Evolutionary conservation across 2,888 invertebrate species (phyloP).

Genomic region (Watsonalla cultraria): DNA sequence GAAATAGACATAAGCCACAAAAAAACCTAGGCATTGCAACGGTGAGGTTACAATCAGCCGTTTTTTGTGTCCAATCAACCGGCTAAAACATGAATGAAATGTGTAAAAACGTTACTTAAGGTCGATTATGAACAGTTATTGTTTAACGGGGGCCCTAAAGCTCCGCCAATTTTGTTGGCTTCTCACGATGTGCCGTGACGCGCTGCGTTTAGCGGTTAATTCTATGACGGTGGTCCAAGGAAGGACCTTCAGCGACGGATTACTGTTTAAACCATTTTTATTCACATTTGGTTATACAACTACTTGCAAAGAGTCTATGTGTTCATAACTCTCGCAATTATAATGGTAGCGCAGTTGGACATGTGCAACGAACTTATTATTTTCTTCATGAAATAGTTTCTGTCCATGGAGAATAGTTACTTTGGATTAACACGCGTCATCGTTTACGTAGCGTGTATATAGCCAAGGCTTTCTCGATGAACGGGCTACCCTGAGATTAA

Average conservation of each 20-base stretch:
- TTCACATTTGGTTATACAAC: no score
- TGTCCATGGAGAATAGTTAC: no score
- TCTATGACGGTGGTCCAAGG: neutral
- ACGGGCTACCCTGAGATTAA: no score
- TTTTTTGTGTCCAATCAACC: neutral
- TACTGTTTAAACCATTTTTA: no score
- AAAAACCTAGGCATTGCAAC: neutral
- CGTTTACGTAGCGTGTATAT: no score
- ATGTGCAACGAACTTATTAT: no score
- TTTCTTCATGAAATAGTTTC: no score
- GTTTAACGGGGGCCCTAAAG: neutral
- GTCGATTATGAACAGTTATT: neutral
- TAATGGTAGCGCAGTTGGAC: no score
- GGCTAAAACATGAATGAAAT: neutral
- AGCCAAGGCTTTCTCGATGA: no score
- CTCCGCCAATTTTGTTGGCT: neutral
- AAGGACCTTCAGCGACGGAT: neutral
- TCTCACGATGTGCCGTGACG: neutral
- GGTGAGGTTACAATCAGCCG: neutral
- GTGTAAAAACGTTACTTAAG: neutral
- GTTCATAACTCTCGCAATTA: no score
- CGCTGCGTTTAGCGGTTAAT: neutral
- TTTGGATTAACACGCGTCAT: no score
- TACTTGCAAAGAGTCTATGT: no score
- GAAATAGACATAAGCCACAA: neutral